Evolutionary conservation across 1,140 invertebrate genomes (phyloP).

Genomic region (Eumeta japonica): DNA sequence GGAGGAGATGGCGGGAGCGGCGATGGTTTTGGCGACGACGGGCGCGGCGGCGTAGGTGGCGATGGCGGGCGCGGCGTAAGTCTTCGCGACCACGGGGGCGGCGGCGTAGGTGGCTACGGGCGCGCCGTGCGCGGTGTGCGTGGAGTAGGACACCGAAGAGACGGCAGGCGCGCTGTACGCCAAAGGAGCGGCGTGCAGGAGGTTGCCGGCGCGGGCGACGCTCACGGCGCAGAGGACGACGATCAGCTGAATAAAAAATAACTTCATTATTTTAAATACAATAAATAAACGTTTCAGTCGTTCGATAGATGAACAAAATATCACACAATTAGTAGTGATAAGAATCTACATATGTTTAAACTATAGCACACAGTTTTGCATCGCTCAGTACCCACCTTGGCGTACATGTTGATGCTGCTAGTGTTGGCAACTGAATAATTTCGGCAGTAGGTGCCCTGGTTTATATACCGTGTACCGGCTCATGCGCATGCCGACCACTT

Average conservation of each 20-base stretch:
- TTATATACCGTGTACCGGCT: conserved; percentile 31
- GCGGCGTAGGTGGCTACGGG: conserved; percentile 3
- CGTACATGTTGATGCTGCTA: conserved; percentile 49
- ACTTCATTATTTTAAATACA: background rate
- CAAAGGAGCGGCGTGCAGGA: conserved; percentile 9
- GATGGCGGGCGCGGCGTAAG: conserved; percentile 22
- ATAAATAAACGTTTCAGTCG: too few relatives aligned
- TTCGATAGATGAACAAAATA: too few relatives aligned
- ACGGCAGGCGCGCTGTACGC: conserved; percentile 18
- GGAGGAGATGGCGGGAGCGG: conserved; percentile 13
- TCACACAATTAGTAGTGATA: too few relatives aligned
- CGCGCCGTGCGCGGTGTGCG: conserved; percentile 14
- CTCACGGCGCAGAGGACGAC: conserved; percentile 33
- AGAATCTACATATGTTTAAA: too few relatives aligned
- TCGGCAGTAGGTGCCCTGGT: conserved; percentile 30
- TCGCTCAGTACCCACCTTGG: conserved; percentile 48
- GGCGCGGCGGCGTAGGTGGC: conserved; percentile 19
- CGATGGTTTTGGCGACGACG: conserved; percentile 17
- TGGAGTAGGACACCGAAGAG: conserved; percentile 25
- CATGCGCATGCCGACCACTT: conserved; percentile 33
- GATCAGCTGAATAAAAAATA: conserved; percentile 10
- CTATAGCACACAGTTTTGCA: too few relatives aligned
- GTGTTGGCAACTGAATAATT: conserved; percentile 53
- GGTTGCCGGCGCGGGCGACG: conserved; percentile 22
- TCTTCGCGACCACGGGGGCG: conserved; percentile 7